Conservation (phyloP, 2,888 invertebrate species). For the Ypsolopha sequella region DNA sequence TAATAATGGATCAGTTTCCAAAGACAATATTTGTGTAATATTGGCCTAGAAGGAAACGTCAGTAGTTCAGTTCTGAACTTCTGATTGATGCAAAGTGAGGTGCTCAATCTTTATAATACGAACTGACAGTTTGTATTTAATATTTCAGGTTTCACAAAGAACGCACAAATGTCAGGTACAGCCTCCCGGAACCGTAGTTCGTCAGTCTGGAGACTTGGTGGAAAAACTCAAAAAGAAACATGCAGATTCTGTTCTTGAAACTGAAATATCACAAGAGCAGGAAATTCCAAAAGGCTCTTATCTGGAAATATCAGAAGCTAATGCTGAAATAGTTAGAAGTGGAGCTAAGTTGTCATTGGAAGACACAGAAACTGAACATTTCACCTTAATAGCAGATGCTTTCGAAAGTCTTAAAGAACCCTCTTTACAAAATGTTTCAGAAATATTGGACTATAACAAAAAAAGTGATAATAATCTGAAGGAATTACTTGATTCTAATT, state of each 20-base stretch:
- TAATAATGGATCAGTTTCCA: no score
- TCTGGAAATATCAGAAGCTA: slow-evolving; percentile 44
- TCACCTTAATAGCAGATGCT: slow-evolving; percentile 40
- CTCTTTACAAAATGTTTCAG: slow-evolving; percentile 4
- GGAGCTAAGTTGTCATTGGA: slow-evolving; percentile 59
- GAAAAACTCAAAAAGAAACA: slow-evolving; percentile 61
- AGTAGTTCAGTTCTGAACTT: no score
- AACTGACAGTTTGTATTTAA: no score
- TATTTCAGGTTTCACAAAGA: slow-evolving; percentile 78
- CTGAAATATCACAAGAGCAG: no score
- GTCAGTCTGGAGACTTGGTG: slow-evolving; percentile 57
- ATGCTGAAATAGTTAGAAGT: slow-evolving; percentile 51
- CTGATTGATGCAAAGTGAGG: no score
- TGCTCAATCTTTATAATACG: no score
- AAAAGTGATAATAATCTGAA: slow-evolving; percentile 21
- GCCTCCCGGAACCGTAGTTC: slow-evolving; percentile 69
- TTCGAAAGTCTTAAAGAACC: slow-evolving; percentile 19
- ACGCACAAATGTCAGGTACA: slow-evolving; percentile 83
- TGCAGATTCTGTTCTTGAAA: slow-evolving; percentile 9
- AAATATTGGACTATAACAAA: slow-evolving; percentile 6
- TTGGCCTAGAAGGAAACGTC: no score
- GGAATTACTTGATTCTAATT: slow-evolving; percentile 32
- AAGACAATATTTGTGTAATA: no score
- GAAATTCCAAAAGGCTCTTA: no score
- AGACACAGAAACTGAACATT: slow-evolving; percentile 59